phyloP scores from a whole-genome alignment of 1,140 invertebrate species.

The Diorhabda carinulata region DNA sequence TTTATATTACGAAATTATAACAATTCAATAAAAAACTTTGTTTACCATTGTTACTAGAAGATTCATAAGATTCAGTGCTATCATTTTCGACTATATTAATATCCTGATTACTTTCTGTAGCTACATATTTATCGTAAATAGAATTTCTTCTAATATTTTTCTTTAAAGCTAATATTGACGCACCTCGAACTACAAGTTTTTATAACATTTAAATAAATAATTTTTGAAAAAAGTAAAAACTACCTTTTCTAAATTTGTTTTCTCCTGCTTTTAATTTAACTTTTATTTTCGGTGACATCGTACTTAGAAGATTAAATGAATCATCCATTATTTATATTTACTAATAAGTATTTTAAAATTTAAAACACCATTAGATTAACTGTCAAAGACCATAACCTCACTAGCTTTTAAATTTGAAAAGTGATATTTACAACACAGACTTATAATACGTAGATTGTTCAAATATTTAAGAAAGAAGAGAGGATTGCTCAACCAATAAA shows the following conservation, averaged over 20 bases:
- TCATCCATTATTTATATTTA: constrained; percentile 23
- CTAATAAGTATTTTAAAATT: no score
- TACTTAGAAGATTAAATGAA: constrained; percentile 31
- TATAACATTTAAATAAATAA: constrained; percentile 6
- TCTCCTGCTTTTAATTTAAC: constrained; percentile 14
- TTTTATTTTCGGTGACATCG: constrained; percentile 36
- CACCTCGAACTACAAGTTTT: constrained; percentile 26
- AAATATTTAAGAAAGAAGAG: no score
- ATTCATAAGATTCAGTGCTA: constrained; percentile 14
- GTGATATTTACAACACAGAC: no score
- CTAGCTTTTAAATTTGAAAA: no score
- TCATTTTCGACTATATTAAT: constrained; percentile 26
- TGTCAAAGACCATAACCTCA: no score
- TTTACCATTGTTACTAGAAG: background rate
- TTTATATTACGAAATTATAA: no score
- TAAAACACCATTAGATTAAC: no score
- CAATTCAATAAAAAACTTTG: constrained; percentile 8
- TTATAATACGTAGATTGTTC: no score
- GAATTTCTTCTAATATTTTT: constrained; percentile 35
- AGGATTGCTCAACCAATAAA: no score
- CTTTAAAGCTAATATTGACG: constrained; percentile 36
- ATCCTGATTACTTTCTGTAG: constrained; percentile 23
- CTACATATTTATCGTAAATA: constrained; percentile 29
- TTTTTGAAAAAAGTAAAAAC: background rate
- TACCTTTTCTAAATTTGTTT: constrained; percentile 30